phyloP scores from a whole-genome alignment of 2,888 invertebrate genomes.

The Erebia epiphron region DNA sequence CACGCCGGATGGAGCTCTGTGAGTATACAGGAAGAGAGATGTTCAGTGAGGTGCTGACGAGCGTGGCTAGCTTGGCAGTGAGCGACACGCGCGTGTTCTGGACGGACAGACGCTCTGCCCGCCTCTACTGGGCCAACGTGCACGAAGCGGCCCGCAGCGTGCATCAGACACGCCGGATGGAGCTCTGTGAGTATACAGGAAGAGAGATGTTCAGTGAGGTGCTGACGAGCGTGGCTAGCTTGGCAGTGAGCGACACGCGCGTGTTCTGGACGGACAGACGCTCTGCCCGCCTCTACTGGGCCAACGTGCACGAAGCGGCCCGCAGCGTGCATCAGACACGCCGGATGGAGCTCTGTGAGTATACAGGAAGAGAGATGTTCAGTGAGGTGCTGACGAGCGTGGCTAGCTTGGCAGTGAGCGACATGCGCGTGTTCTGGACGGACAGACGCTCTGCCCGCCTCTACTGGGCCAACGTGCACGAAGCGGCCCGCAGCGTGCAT shows the following conservation, averaged over 20 bases:
- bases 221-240: constrained; percentile 38
- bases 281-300: constrained; percentile 83
- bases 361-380: constrained; percentile 65
- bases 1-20: constrained; percentile 46
- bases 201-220: constrained; percentile 70
- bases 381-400: constrained; percentile 75
- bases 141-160: constrained; percentile 48
- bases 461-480: constrained; percentile 77
- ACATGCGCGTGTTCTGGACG: constrained; percentile 88
- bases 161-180: constrained; percentile 13
- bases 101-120: constrained; percentile 82
- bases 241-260: constrained; percentile 81
- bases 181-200: constrained; percentile 47
- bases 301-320: constrained; percentile 56
- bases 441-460: constrained; percentile 80
- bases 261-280: constrained; percentile 87
- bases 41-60: constrained; percentile 68
- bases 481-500: constrained; percentile 46
- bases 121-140: constrained; percentile 80
- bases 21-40: constrained; percentile 59
- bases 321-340: background rate
- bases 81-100: constrained; percentile 87
- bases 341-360: constrained; percentile 31
- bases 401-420: constrained; percentile 83
- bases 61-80: constrained; percentile 83